Evolutionary conservation across 1,140 invertebrate genomes (phyloP), one percentile per base, ranked within the genome.

Genomic region (Calycopis cecrops): DNA sequence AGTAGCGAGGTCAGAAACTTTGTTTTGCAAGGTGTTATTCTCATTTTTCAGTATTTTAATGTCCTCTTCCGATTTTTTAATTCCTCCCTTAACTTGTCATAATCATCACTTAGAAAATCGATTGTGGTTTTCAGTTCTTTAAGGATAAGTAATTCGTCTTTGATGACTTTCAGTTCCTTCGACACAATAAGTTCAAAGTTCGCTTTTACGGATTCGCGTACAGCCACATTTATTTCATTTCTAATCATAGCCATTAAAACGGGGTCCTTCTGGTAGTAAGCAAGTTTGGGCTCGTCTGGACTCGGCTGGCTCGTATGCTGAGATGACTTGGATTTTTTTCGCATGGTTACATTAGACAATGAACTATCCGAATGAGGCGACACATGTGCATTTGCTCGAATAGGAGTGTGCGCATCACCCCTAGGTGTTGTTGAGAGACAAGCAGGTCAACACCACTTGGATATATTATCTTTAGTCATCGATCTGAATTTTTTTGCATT

Each of bases 1-100:
- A 2, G 38, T 50, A 33, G 18, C 12, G 0, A 66, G 52, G 12
- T 40, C 48, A 28, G 0, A 21, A 38, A 33, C 62, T 62, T 28
- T 66, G 52, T 28, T 51, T 59, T 0, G 34, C 12, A n/a, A 58
- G 44, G 7, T 11, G 10, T 28, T 38, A 35, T 33, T 28, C 6
- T 28, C 21, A 28, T 28, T 28, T 28, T 28, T 28, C 21, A 28
- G 21, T 28, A 28, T 28, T 28, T 28, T 28, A 28, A 62, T 50
- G 54, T 58, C 52, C 35, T 52, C 55, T 35, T 57, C 16, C 14
- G 47, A 60, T 11, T 28, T 40, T 35, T 50, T 51, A 10, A 58
- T 14, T 35, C 57, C 55, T 1, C 33, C 40, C 35, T 62, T 59
- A 8, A 62, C 35, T 28, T 17, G 28, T 65, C 57, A 49, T 60